Evolutionary conservation across 2,888 invertebrate species (phyloP).

Genomic region (Cloeon dipterum): DNA sequence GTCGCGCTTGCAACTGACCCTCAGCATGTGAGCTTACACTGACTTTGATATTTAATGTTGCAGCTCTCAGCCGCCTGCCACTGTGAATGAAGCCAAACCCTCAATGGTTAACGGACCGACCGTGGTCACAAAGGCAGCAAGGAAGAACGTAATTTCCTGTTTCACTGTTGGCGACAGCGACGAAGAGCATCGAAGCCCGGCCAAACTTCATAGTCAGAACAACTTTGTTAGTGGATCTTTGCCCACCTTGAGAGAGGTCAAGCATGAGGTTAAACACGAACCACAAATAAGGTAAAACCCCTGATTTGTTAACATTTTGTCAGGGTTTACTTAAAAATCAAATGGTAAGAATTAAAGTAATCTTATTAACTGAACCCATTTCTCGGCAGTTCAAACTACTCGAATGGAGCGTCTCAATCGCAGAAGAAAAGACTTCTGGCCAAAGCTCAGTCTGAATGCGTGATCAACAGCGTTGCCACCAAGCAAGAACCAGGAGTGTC

Average conservation of each 20-base stretch:
- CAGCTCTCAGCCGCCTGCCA: constrained; percentile 10
- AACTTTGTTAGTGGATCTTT: no score
- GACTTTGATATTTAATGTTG: not conserved
- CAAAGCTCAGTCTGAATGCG: constrained; percentile 57
- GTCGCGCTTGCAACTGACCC: no score
- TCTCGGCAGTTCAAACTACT: constrained; percentile 13
- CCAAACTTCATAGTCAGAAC: constrained; percentile 10
- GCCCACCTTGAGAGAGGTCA: constrained; percentile 16
- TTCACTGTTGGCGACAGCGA: constrained; percentile 57
- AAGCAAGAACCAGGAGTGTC: constrained; percentile 33
- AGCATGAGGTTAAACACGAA: constrained; percentile 28
- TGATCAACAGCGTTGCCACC: constrained; percentile 25
- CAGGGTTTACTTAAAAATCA: not conserved
- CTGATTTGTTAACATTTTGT: no score
- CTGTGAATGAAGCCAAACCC: constrained; percentile 9
- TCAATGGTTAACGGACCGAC: no score
- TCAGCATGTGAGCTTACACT: no score
- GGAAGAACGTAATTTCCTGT: constrained; percentile 55
- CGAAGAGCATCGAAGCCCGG: constrained; percentile 34
- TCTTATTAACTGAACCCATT: no score
- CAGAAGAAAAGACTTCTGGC: constrained; percentile 77
- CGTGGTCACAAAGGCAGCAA: not conserved
- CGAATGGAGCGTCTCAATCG: constrained; percentile 35
- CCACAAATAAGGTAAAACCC: constrained; percentile 6
- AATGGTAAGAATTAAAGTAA: no score